These are phyloP conservation scores for Ctenochaetus hawaiiensis DNA, from an alignment of 2,797 vertebrate species.

Conservation along the genomic window DNA sequence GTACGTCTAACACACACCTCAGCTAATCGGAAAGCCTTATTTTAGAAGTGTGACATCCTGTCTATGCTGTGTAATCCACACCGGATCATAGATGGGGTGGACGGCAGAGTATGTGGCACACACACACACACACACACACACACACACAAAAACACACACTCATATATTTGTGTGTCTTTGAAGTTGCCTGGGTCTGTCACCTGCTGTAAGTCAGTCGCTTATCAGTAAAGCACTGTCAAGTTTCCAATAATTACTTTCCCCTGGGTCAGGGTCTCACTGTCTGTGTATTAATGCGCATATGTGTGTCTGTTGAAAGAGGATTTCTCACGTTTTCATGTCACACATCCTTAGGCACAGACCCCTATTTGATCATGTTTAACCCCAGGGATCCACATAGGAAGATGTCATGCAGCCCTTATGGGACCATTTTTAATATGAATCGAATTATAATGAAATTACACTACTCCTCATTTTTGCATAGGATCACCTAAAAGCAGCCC, in stretches of 20 bases:
- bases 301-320: conserved; percentile 8
- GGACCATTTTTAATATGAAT: conserved; percentile 15
- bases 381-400: not conserved
- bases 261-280: conserved; percentile 22
- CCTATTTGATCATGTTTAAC: conserved; percentile 4
- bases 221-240: conserved; percentile 32
- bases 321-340: conserved; percentile 2
- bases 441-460: conserved; percentile 18
- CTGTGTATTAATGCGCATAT: not conserved
- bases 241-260: conserved; percentile 25
- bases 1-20: conserved; percentile 64
- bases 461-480: not conserved
- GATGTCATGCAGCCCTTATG: conserved; percentile 3
- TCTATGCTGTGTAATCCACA: conserved; percentile 69
- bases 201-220: conserved; percentile 40
- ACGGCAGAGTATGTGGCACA: conserved; percentile 21
- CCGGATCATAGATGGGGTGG: conserved; percentile 41
- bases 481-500: conserved; percentile 4
- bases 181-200: conserved; percentile 31
- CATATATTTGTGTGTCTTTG: conserved; percentile 29
- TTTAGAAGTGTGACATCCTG: conserved; percentile 80
- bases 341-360: not conserved
- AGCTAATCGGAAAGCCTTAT: conserved; percentile 70
- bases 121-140: not conserved
- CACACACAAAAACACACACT: not conserved